Evolutionary conservation across 2,797 vertebrate species (phyloP), one percentile per base, ranked within the genome.

Genomic region (Falco rusticolus): DNA sequence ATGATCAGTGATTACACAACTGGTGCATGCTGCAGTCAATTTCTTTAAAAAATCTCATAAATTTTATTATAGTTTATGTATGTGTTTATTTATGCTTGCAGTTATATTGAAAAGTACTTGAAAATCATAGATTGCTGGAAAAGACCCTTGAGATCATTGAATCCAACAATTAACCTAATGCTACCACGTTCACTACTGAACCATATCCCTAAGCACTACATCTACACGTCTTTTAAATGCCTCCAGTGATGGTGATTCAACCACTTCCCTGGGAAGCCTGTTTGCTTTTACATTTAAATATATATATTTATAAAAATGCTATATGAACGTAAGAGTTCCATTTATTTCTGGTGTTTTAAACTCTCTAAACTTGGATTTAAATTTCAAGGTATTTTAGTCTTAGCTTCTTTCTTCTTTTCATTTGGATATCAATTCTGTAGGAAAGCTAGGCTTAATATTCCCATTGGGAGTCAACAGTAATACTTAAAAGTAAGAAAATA

Each of bases 161-260:
- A 25, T 81, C 29, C 18, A 68, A 21, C 26, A 3, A 1, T 41
- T 72, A 78, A 53, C 24, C 5, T 68, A 47, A 13, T 0, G 0
- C 60, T 59, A 7, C 39, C 17, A 64, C 69, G 24, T 75, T 28
- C 39, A 64, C 11, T 16, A 26, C 20, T 84, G 69, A 74, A 22
- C 19, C 18, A 9, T 39, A 41, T 54, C 29, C 29, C 16, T 41
- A n/a, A 66, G 39, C 1, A 1, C 29, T 29, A 14, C 1, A 2
- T 66, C 20, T 79, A 45, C 65, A 11, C 0, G 1, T 37, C 26
- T 70, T 41, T 66, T 54, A 72, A 47, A n/a, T 53, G 41, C 14
- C n/a, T 75, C 15, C 37, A 45, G n/a, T 25, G 17, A 10, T 66
- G 21, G 47, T 31, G 43, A 66, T 28, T 53, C 20, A 31, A 37